Evolutionary conservation across 1,140 invertebrate species (phyloP).

Genomic region (Brachionus koreanus): DNA sequence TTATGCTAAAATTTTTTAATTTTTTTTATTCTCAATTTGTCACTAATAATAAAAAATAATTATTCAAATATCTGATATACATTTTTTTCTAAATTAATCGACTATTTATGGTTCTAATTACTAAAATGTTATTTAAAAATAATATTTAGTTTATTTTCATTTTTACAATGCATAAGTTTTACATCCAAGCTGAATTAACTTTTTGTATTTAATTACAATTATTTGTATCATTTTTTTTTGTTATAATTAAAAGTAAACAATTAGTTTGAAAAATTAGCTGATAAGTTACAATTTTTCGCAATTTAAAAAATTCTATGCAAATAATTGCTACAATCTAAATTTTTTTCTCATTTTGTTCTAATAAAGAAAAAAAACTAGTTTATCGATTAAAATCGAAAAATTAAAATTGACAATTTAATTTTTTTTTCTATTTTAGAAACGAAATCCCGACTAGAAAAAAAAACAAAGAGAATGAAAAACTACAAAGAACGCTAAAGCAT

Average conservation of each 20-base stretch:
- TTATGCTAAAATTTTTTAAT: no score
- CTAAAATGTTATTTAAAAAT: no score
- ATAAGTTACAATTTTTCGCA: conserved; percentile 1
- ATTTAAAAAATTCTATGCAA: not conserved
- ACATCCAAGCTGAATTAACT: no score
- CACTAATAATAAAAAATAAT: no score
- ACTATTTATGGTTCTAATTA: no score
- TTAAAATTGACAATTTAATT: conserved; percentile 36
- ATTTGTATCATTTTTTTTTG: not conserved
- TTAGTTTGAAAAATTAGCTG: not conserved
- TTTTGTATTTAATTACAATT: no score
- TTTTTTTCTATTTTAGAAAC: conserved; percentile 17
- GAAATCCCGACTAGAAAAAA: not conserved
- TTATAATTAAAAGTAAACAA: not conserved
- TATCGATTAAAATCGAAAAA: conserved; percentile 14
- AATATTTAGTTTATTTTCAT: no score
- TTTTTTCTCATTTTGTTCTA: not conserved
- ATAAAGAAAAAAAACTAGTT: conserved; percentile 4
- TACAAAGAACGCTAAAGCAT: conserved; percentile 16
- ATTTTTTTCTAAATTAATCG: no score
- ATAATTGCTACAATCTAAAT: not conserved
- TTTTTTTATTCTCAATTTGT: no score
- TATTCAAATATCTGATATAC: no score
- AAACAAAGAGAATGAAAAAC: conserved; percentile 10
- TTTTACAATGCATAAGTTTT: no score